A percentile compares a stretch with the other conserved stretches of the same genome.
Evolutionary conservation across 2,797 vertebrate species (phyloP).

Genomic region (Eleutherodactylus coqui): DNA sequence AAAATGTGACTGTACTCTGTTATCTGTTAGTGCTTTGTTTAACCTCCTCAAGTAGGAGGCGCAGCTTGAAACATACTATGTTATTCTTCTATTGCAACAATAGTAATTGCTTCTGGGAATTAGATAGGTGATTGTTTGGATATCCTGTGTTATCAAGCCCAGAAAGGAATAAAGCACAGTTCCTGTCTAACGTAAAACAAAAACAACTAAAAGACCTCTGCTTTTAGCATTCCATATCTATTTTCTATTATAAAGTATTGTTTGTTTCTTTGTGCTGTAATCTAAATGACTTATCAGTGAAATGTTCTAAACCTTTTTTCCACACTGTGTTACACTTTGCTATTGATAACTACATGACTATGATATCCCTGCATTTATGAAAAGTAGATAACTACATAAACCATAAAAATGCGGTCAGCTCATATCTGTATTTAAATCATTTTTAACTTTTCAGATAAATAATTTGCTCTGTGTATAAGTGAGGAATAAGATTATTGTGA

Average conservation of each 20-base stretch:
- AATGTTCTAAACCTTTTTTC: no score
- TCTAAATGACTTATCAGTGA: no score
- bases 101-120: constrained; percentile 26
- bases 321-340: no score
- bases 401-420: no score
- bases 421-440: no score
- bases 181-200: not conserved
- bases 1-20: not conserved
- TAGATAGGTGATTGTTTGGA: constrained; percentile 14
- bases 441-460: no score
- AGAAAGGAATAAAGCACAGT: not conserved
- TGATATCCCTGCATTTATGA: no score
- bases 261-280: no score
- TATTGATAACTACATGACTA: no score
- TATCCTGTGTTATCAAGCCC: not conserved
- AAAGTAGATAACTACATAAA: no score
- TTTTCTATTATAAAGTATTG: not conserved
- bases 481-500: no score
- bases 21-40: not conserved
- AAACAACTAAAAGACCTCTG: not conserved
- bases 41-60: not conserved
- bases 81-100: constrained; percentile 2
- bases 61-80: not conserved
- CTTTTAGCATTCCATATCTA: not conserved
- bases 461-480: no score